A percentile compares a stretch with the other conserved stretches of the same genome.
Evolutionary conservation across 2,888 invertebrate genomes (phyloP).

Genomic region (Lasiommata megera): DNA sequence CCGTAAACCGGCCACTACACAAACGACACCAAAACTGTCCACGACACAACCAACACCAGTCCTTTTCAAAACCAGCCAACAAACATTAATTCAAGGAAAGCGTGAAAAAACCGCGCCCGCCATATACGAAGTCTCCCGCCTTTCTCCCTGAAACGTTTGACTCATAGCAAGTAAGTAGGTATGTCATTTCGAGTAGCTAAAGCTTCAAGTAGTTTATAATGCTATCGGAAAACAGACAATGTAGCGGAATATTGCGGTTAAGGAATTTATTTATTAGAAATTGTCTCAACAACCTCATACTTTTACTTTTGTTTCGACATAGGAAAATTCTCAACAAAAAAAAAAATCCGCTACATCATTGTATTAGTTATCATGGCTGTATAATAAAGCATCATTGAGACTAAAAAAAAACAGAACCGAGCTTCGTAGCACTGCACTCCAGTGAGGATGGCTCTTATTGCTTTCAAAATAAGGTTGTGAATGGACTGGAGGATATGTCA

Average conservation of each 20-base stretch:
- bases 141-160: too few relatives aligned
- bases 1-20: too few relatives aligned
- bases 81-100: too few relatives aligned
- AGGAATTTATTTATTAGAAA: constrained; percentile 15
- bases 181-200: not conserved
- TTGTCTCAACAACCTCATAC: constrained; percentile 13
- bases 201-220: constrained; percentile 1
- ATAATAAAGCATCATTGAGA: constrained; percentile 47
- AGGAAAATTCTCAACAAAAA: constrained; percentile 26
- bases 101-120: too few relatives aligned
- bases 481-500: constrained; percentile 20
- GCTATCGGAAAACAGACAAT: constrained; percentile 1
- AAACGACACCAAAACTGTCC: too few relatives aligned
- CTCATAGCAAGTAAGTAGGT: not conserved
- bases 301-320: constrained; percentile 22
- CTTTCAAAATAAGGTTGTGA: constrained; percentile 19
- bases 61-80: too few relatives aligned
- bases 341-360: constrained; percentile 30
- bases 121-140: too few relatives aligned
- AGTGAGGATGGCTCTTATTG: constrained; percentile 16
- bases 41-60: too few relatives aligned
- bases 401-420: constrained; percentile 38
- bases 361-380: constrained; percentile 36
- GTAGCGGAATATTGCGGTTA: not conserved
- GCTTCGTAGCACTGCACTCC: constrained; percentile 16